These are phyloP conservation scores for Spatulosminthurus flaviceps DNA, from an alignment of 2,888 invertebrate species.

Conservation along the genomic window DNA sequence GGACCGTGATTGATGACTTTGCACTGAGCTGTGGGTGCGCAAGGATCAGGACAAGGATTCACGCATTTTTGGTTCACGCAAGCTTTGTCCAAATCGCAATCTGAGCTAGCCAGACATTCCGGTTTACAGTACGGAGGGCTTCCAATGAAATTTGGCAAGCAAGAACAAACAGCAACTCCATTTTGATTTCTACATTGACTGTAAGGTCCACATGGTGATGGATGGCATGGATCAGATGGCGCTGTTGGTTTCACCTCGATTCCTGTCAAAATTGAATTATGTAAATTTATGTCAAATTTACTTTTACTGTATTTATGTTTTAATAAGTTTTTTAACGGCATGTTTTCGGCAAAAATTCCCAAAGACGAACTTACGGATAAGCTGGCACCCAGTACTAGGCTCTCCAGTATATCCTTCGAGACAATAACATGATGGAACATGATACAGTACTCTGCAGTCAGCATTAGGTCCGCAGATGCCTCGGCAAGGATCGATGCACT, in stretches of 20 bases:
- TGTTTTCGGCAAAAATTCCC: not conserved
- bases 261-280: not conserved
- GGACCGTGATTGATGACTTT: constrained; percentile 64
- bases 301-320: too few relatives aligned
- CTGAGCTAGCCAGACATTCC: constrained; percentile 69
- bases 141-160: constrained; percentile 76
- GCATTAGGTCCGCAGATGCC: constrained; percentile 76
- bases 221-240: constrained; percentile 65
- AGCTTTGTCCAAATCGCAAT: constrained; percentile 59
- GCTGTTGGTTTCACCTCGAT: constrained; percentile 29
- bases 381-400: constrained; percentile 79
- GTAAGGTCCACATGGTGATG: constrained; percentile 80
- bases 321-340: too few relatives aligned
- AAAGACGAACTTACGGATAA: constrained; percentile 63
- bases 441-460: constrained; percentile 76
- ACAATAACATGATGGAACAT: constrained; percentile 78
- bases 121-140: constrained; percentile 71
- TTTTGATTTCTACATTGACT: constrained; percentile 67
- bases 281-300: too few relatives aligned
- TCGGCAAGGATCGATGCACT: constrained; percentile 81
- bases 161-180: constrained; percentile 66
- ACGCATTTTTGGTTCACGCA: constrained; percentile 57
- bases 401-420: constrained; percentile 75
- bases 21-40: constrained; percentile 64
- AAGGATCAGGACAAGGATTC: constrained; percentile 49